These are phyloP conservation scores for Phalacrocorax carbo DNA, from an alignment of 2,113 vertebrate species.

Conservation along the genomic window DNA sequence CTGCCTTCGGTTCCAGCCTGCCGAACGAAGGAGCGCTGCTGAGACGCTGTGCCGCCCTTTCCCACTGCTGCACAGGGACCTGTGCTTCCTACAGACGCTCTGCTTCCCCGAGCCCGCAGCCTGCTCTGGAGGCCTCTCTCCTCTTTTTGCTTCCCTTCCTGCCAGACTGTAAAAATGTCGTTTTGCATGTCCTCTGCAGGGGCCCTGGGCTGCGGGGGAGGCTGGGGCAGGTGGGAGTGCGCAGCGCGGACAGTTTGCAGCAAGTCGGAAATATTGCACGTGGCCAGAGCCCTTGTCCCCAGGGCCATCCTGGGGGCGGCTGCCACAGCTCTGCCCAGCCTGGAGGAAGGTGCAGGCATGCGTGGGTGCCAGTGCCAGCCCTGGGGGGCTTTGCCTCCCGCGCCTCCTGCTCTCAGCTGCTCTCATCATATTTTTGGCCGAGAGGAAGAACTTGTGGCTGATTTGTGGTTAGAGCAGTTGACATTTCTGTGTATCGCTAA, in stretches of 20 bases:
- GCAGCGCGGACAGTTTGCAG: neutral
- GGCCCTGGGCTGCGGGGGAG: neutral
- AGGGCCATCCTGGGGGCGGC: accelerated
- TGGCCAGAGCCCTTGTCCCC: neutral
- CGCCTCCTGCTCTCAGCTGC: neutral
- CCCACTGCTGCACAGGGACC: neutral
- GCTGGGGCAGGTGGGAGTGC: neutral
- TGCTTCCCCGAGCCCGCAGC: neutral
- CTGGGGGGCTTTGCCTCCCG: too few relatives aligned
- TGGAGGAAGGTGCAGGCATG: neutral
- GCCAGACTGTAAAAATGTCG: neutral
- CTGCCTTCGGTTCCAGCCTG: neutral
- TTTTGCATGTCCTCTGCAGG: neutral
- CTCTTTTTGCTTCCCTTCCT: neutral
- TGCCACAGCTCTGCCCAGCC: neutral
- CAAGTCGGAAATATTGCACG: accelerated
- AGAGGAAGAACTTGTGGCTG: neutral
- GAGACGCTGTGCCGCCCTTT: accelerated
- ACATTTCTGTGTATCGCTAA: neutral
- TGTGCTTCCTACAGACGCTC: neutral
- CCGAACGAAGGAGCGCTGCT: neutral
- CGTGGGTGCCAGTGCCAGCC: accelerated
- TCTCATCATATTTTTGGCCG: neutral
- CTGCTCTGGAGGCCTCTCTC: too few relatives aligned
- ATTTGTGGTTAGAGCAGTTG: neutral